Conservation (phyloP, 2,113 vertebrate species). For the Danionella cerebrum region DNA sequence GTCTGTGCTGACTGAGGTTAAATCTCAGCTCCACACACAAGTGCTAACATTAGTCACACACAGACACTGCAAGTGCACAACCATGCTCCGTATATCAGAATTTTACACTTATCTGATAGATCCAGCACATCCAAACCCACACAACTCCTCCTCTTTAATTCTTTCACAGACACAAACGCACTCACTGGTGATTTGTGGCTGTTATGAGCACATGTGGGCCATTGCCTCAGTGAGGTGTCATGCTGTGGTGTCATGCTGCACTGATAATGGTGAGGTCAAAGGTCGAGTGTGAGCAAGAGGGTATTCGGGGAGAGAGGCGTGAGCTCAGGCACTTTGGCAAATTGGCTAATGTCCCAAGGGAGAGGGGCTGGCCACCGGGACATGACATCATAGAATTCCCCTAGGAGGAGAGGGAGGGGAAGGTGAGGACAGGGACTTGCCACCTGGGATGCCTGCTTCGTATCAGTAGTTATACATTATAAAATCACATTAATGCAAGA, state of each 20-base stretch:
- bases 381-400: slow-evolving; percentile 43
- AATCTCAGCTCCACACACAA: slow-evolving; percentile 14
- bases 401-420: slow-evolving; percentile 9
- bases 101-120: neutral
- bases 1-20: slow-evolving; percentile 9
- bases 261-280: slow-evolving; percentile 41
- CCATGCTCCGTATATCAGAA: slow-evolving; percentile 10
- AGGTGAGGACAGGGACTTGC: slow-evolving; percentile 1
- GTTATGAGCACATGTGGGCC: neutral
- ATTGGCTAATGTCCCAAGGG: slow-evolving; percentile 41
- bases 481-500: no score
- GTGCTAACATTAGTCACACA: slow-evolving; percentile 9
- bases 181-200: slow-evolving; percentile 27
- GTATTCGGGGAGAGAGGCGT: neutral
- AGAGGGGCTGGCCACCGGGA: slow-evolving; percentile 25
- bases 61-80: neutral
- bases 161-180: slow-evolving; percentile 9
- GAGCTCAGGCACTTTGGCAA: slow-evolving; percentile 36
- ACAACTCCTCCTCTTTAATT: neutral
- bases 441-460: slow-evolving; percentile 3
- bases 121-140: neutral
- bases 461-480: no score
- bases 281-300: slow-evolving; percentile 30
- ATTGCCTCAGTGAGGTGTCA: slow-evolving; percentile 31
- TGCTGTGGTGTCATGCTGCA: slow-evolving; percentile 23